Conservation (phyloP, 2,113 vertebrate species). For the Chunga burmeisteri region DNA sequence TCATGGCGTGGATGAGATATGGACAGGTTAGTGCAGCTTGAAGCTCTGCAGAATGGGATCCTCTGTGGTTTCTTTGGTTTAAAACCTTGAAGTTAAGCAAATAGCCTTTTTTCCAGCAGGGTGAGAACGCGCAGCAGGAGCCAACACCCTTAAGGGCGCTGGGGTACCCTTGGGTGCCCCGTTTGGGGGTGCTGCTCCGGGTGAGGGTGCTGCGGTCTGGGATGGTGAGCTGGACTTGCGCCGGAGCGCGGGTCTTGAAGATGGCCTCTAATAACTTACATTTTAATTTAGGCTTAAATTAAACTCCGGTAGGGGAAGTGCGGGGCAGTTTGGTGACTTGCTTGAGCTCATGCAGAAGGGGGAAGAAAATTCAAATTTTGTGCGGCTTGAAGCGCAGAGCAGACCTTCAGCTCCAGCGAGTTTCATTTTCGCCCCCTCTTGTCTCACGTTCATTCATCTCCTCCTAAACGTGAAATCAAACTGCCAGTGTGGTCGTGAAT, state of each 20-base stretch:
- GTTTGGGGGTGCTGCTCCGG: neutral
- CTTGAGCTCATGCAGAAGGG: neutral
- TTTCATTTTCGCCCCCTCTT: constrained; percentile 1
- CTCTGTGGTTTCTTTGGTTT: neutral
- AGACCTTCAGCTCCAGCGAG: neutral
- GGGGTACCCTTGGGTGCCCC: neutral
- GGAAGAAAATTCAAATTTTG: neutral
- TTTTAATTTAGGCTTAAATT: neutral
- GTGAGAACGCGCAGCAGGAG: neutral
- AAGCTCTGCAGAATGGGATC: neutral
- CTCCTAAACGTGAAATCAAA: constrained; percentile 19
- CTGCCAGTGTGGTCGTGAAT: neutral
- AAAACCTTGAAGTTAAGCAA: neutral
- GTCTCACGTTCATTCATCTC: constrained; percentile 45
- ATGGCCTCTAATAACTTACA: neutral
- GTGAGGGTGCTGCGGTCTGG: neutral
- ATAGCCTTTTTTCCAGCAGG: neutral
- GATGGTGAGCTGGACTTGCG: rapidly evolving
- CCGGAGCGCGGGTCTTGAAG: rapidly evolving
- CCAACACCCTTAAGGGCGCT: neutral
- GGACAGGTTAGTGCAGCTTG: neutral
- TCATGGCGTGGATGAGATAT: rapidly evolving
- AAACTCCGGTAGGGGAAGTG: neutral
- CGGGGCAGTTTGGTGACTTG: neutral
- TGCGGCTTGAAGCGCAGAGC: neutral